Percentiles rank a stretch among this genome's conserved stretches.
These are phyloP conservation scores for Agrotis clavis DNA, from an alignment of 2,888 invertebrate species.

Conservation along the genomic window DNA sequence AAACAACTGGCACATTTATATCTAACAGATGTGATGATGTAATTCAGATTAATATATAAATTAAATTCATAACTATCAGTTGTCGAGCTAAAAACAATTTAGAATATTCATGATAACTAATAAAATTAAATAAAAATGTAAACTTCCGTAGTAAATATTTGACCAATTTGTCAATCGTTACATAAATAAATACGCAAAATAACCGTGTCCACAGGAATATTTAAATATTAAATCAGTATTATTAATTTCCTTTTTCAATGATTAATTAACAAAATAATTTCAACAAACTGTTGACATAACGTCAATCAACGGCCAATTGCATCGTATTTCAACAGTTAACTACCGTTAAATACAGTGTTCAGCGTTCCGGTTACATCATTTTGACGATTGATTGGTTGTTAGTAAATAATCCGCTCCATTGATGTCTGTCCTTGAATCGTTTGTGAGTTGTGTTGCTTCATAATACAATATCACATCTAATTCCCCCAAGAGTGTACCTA, in stretches of 20 bases:
- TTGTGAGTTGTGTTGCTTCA: background rate
- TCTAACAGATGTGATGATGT: too few species aligned
- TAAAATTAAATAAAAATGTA: too few species aligned
- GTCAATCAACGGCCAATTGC: conserved; percentile 47
- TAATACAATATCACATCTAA: background rate
- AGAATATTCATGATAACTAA: too few species aligned
- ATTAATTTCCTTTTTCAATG: background rate
- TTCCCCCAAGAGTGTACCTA: background rate
- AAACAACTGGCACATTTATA: too few species aligned
- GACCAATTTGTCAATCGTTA: background rate
- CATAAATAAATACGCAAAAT: background rate
- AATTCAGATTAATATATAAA: too few species aligned
- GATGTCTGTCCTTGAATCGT: conserved; percentile 32
- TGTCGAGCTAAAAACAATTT: too few species aligned
- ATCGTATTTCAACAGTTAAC: conserved; percentile 48
- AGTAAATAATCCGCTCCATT: conserved; percentile 29
- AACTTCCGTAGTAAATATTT: background rate
- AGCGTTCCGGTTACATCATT: conserved; percentile 47
- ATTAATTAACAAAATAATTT: conserved; percentile 45
- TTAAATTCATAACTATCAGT: too few species aligned
- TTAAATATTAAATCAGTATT: background rate
- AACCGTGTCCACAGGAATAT: background rate
- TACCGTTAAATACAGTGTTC: conserved; percentile 56
- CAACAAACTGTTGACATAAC: conserved; percentile 53
- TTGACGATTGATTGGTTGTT: conserved; percentile 31